Evolutionary conservation across 1,140 invertebrate genomes (phyloP), one percentile per base, ranked within the genome.

Genomic region (Drosophila bocqueti): DNA sequence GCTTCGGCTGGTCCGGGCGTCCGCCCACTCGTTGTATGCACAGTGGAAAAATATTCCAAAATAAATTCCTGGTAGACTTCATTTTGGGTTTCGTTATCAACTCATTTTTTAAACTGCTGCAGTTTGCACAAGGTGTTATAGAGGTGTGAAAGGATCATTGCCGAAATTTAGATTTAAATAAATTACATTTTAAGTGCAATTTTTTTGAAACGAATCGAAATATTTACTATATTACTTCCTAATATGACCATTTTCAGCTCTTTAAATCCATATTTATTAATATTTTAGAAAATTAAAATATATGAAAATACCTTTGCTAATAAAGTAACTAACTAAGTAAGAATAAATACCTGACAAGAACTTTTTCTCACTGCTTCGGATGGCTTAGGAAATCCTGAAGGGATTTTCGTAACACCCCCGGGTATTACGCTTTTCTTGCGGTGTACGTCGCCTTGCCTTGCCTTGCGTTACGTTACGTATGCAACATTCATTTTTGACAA

Each of bases 401-500:
- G 9, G 36, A 40, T 26, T 11, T 26, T 5, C 36, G 21, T 26
- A 57, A 57, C 15, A 57, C 54, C 36, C 36, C 15, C 36, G 36
- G 0, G 54, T 40, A 57, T 40, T 26, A 40, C 36, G 21, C 4
- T 78, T 58, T 72, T 68, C 57, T 52, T 62, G 9, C 79, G 47
- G 46, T 77, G 50, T 61, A 69, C 68, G 64, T 76, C 52, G 34
- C 77, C 68, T 64, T 55, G 78, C 77, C 68, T 64, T 55, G 78
- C 81, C 55, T 81, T 89, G 63, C 73, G 75, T 76, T 62, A 76
- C 78, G 69, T 78, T 84, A 85, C 73, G 85, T 79, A 82, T 89
- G 81, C 83, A 89, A 85, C 85, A 90, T 91, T 85, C 82, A 90
- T 89, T 89, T 89, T 89, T 90, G 85, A 89, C 85, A 89, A 79